phyloP scores from a whole-genome alignment of 2,888 invertebrate species.

The Phaonia tiefii region DNA sequence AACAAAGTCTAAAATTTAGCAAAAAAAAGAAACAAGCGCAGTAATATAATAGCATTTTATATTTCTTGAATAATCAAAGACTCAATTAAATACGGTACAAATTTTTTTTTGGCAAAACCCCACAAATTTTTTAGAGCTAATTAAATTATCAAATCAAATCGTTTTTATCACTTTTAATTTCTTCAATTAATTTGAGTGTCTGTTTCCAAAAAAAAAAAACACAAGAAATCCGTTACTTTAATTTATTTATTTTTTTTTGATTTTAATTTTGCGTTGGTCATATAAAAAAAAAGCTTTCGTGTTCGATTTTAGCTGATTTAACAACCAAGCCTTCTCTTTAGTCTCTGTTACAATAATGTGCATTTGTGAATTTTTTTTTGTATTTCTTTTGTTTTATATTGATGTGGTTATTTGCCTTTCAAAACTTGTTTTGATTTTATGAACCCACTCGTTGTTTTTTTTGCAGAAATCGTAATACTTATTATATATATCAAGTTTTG shows the following conservation, averaged over 20 bases:
- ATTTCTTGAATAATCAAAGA: constrained; percentile 8
- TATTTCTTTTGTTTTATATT: not conserved
- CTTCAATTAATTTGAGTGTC: no score
- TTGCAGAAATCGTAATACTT: constrained; percentile 35
- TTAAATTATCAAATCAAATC: no score
- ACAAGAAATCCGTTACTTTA: not conserved
- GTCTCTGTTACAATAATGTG: constrained; percentile 18
- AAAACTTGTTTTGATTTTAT: constrained; percentile 8
- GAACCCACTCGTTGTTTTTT: constrained; percentile 23
- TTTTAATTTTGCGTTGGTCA: no score
- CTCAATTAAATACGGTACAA: not conserved
- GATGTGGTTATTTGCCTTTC: not conserved
- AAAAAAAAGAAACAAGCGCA: constrained; percentile 8
- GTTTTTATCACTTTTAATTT: no score
- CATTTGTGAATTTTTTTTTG: not conserved
- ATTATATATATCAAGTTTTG: constrained; percentile 30
- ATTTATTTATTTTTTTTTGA: no score
- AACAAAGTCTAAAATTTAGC: constrained; percentile 10
- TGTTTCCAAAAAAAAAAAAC: not conserved
- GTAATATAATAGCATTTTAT: constrained; percentile 9
- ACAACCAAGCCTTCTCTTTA: constrained; percentile 32
- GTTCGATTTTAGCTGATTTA: no score
- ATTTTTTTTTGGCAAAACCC: no score
- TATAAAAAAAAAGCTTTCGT: no score
- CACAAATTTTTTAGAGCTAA: no score